Conservation (phyloP, 2,113 vertebrate species). For the Uropsilus gracilis region DNA sequence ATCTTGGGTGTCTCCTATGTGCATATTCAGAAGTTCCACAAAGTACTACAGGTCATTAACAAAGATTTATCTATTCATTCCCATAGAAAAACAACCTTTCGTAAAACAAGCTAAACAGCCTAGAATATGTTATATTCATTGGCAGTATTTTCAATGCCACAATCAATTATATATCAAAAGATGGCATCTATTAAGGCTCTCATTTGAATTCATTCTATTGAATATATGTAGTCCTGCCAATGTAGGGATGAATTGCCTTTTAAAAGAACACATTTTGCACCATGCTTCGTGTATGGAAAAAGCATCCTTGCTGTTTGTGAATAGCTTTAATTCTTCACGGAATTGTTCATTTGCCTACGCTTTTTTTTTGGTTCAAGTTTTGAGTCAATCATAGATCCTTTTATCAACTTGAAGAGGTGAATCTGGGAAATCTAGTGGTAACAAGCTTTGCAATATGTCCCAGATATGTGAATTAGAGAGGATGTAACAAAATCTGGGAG, state of each 20-base stretch:
- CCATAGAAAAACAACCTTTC: neutral
- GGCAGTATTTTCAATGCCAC: neutral
- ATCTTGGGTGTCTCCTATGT: neutral
- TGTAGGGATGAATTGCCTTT: neutral
- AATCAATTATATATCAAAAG: neutral
- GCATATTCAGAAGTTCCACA: neutral
- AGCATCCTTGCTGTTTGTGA: neutral
- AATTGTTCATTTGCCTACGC: neutral
- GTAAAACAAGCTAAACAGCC: neutral
- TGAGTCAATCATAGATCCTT: neutral
- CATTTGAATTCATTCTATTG: neutral
- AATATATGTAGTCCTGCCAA: neutral
- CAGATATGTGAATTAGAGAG: neutral
- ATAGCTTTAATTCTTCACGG: neutral
- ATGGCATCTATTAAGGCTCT: neutral
- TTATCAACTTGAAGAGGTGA: neutral
- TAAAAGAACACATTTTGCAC: neutral
- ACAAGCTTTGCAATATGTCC: neutral
- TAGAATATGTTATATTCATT: neutral
- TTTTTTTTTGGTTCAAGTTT: neutral
- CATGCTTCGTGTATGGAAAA: neutral
- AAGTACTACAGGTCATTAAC: neutral
- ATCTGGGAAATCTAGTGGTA: neutral
- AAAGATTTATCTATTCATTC: neutral
- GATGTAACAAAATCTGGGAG: neutral